phyloP scores from a whole-genome alignment of 64 coral and sea anemone genomes.

The Hydrozoanthus tunicans region DNA sequence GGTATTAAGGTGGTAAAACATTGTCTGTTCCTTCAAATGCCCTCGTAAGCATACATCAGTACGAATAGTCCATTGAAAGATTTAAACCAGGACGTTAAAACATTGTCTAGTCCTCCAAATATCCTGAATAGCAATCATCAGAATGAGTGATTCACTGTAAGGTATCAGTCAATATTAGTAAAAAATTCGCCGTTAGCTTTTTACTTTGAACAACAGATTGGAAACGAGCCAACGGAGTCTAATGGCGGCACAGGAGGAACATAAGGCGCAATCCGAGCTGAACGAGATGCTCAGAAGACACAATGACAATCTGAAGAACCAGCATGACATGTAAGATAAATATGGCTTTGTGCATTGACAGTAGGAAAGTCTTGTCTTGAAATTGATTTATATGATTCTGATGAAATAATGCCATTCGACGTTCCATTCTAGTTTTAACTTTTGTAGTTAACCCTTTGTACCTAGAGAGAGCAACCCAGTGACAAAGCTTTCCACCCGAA shows the following conservation, averaged over 20 bases:
- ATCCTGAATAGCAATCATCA: no score
- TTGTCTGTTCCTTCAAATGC: no score
- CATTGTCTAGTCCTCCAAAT: no score
- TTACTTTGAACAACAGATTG: constrained; percentile 47
- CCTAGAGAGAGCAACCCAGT: no score
- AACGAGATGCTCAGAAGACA: constrained; percentile 94
- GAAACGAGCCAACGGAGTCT: constrained; percentile 87
- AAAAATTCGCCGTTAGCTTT: not conserved
- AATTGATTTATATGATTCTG: not conserved
- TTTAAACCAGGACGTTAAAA: no score
- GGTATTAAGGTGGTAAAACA: no score
- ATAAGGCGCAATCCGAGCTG: constrained; percentile 85
- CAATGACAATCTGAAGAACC: constrained; percentile 95
- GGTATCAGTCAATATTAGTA: not conserved
- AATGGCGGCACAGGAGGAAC: constrained; percentile 91
- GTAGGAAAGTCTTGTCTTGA: not conserved
- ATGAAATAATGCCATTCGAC: no score
- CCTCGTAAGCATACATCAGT: no score
- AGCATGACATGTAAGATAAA: constrained; percentile 87
- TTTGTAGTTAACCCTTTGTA: no score
- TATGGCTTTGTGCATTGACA: not conserved
- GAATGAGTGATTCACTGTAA: not conserved
- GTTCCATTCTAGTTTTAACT: no score
- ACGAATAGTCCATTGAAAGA: no score
- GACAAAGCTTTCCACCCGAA: no score